Base-by-base conservation (phyloP, 2,113 vertebrate genomes). In the Leuciscus idus region DNA sequence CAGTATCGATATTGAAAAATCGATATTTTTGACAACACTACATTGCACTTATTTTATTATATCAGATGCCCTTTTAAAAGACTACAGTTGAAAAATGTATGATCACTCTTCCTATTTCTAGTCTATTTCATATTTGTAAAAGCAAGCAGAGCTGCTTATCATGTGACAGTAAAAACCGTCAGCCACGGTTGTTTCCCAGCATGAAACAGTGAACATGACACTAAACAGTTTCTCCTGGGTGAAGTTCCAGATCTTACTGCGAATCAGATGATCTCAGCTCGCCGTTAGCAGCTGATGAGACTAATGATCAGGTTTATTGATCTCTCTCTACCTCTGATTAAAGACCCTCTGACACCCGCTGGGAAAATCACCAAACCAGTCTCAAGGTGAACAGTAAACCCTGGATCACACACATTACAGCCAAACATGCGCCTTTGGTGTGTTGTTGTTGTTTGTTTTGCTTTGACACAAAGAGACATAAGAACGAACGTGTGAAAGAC, bases 381-480 rank as follows among this genome's bases (percentile, higher is more conserved):
- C 57, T 88, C 84, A 87, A 82, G 76, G 89, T 89, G 89, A 74
- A 89, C 85, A 52, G 81, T 89, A 87, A 70, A 89, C 90, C 87
- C 84, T 46, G 81, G 91, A 91, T 89, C 66, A 89, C 39, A 48
- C 59, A 64, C 23, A 80, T 15, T 52, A 21, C 9, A 39, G 55
- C 39, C 12, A 46, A 15, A n/a, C 12, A 48, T 74, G 43, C 12
- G 2, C 11, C 28, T 23, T 33, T 33, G 28, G 15, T 57, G 33
- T 59, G 26, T n/a, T 30, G 4, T 79, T 74, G 72, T 61, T 12
- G 36, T 78, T 4, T 2, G 26, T 61, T 61, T n/a, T 43, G 3
- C 13, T 61, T 15, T 52, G 48, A 59, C 76, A n/a, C 50, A 57
- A 36, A 78, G 59, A 78, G 52, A 78, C 30, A 36, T 28, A 28